A percentile compares a stretch with the other conserved stretches of the same genome.
Evolutionary conservation across 2,888 invertebrate genomes (phyloP).

Genomic region (Harpagoxenus sublaevis): DNA sequence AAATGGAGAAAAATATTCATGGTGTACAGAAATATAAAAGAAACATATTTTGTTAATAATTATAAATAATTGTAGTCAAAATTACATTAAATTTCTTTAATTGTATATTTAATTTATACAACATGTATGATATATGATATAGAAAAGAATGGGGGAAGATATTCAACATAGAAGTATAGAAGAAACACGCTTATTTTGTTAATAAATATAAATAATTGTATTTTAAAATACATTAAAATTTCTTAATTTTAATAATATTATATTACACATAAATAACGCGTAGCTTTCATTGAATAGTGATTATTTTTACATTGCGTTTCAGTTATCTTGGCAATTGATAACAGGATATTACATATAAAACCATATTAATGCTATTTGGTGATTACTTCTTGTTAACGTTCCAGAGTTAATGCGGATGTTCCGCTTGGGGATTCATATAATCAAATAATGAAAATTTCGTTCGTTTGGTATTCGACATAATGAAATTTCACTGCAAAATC

Average conservation of each 20-base stretch:
- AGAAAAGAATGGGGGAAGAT: neutral
- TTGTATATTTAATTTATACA: neutral
- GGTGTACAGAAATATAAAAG: neutral
- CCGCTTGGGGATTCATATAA: slow-evolving; percentile 30
- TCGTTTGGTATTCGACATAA: slow-evolving; percentile 29
- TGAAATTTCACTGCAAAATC: slow-evolving; percentile 42
- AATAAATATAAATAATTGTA: neutral
- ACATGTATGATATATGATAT: neutral
- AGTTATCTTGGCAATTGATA: neutral
- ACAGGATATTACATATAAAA: slow-evolving; percentile 17
- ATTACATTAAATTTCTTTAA: neutral
- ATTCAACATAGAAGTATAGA: neutral
- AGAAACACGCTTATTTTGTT: neutral
- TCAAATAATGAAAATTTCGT: slow-evolving; percentile 53
- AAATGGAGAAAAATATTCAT: neutral
- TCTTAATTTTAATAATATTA: neutral
- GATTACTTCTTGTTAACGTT: slow-evolving; percentile 46
- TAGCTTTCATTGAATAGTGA: neutral
- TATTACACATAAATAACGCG: neutral
- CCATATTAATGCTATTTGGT: slow-evolving; percentile 38
- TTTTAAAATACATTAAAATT: neutral
- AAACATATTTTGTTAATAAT: neutral
- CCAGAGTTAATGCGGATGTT: slow-evolving; percentile 24
- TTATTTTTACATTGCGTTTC: slow-evolving; percentile 15
- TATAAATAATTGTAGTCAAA: neutral